Percentiles rank a stretch among this genome's conserved stretches.
phyloP scores from a whole-genome alignment of 2,113 vertebrate species.

The Tragulus kanchil region DNA sequence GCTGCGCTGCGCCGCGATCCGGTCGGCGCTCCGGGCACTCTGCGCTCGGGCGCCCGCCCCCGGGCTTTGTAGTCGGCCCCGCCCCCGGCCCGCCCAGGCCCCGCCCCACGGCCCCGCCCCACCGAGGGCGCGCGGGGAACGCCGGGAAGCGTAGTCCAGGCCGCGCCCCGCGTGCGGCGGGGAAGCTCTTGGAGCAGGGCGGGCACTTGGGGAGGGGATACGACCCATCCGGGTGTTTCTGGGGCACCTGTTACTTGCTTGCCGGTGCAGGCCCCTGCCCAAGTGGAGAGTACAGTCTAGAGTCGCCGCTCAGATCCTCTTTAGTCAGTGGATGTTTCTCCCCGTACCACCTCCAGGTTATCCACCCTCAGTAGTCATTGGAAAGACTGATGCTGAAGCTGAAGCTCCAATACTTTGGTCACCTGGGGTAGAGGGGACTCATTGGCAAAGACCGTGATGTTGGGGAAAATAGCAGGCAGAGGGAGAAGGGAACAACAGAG shows the following conservation, averaged over 20 bases:
- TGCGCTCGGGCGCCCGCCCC: constrained; percentile 55
- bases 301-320: background rate
- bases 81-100: constrained; percentile 5
- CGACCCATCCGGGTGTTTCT: background rate
- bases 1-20: constrained; percentile 18
- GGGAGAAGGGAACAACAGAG: too few species aligned
- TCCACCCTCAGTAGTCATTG: too few species aligned
- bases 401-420: too few species aligned
- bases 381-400: too few species aligned
- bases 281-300: background rate
- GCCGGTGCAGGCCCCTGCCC: rapidly evolving
- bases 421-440: too few species aligned
- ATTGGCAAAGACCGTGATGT: too few species aligned
- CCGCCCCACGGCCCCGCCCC: constrained; percentile 47
- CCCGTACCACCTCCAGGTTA: background rate
- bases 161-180: background rate
- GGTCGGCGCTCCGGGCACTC: constrained; percentile 55
- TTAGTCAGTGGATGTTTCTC: background rate
- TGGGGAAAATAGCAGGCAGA: too few species aligned
- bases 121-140: background rate
- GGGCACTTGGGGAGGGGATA: rapidly evolving
- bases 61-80: constrained; percentile 76
- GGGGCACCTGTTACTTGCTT: rapidly evolving
- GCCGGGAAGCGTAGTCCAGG: background rate
- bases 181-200: too few species aligned